Conservation (phyloP, 2,797 vertebrate genomes). For the Anguilla obscura region DNA sequence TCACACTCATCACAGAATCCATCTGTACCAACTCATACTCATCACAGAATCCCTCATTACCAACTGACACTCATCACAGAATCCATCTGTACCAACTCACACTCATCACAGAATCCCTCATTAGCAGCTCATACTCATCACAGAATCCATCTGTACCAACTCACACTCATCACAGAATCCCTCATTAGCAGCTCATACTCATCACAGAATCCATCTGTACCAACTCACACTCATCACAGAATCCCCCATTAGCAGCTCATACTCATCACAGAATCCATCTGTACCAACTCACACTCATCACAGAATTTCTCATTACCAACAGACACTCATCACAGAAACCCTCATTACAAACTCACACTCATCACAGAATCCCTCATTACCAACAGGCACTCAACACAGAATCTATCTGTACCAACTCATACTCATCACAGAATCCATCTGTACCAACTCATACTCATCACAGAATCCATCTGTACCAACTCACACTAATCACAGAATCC, state of each 20-base stretch:
- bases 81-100: too few relatives aligned
- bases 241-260: conserved; percentile 42
- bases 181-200: conserved; percentile 39
- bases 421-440: conserved; percentile 9
- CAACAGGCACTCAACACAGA: neutral
- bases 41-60: too few relatives aligned
- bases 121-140: neutral
- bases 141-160: neutral
- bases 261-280: neutral
- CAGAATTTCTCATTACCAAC: conserved; percentile 14
- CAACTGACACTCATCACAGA: too few relatives aligned
- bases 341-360: neutral
- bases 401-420: neutral
- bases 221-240: neutral
- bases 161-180: too few relatives aligned
- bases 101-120: neutral
- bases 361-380: conserved; percentile 1
- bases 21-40: neutral
- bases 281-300: neutral
- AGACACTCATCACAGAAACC: neutral
- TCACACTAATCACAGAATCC: neutral
- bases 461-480: neutral
- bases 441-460: neutral
- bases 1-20: neutral
- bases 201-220: neutral